Evolutionary conservation across 1,140 invertebrate species (phyloP).

Genomic region (Leptinotarsa defecta): DNA sequence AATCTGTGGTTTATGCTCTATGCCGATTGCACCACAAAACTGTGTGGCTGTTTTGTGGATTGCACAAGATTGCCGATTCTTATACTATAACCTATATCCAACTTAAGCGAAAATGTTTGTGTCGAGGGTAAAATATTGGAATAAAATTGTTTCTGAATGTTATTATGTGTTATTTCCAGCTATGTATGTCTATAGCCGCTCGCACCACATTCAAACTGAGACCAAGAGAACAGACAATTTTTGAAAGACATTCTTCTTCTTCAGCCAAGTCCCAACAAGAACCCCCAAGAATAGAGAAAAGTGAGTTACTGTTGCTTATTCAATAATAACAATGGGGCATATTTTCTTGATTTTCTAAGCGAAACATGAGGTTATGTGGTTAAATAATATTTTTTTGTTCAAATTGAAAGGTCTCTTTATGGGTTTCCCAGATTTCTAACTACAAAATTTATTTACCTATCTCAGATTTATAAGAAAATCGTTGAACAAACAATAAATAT

Average conservation of each 20-base stretch:
- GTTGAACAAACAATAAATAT: no score
- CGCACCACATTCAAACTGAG: background rate
- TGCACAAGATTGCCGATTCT: background rate
- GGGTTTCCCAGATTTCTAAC: no score
- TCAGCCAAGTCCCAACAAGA: slow-evolving; percentile 34
- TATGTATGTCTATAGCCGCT: background rate
- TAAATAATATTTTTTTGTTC: no score
- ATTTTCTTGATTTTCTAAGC: background rate
- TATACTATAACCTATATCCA: background rate
- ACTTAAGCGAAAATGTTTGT: slow-evolving; percentile 1
- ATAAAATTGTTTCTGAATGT: background rate
- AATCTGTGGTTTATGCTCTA: no score
- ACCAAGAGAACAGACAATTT: background rate
- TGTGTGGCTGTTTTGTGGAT: no score
- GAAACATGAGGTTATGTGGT: background rate
- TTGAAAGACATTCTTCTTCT: slow-evolving; percentile 7
- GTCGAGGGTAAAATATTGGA: slow-evolving; percentile 4
- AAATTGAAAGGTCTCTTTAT: no score
- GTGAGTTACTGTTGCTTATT: slow-evolving; percentile 14
- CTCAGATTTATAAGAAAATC: no score
- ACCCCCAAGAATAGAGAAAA: slow-evolving; percentile 44
- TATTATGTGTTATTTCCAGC: background rate
- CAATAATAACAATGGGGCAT: background rate
- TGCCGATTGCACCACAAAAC: no score
- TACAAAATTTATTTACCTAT: no score